Evolutionary conservation across 2,113 vertebrate genomes (phyloP).

Genomic region (Triplophysa dalaica): DNA sequence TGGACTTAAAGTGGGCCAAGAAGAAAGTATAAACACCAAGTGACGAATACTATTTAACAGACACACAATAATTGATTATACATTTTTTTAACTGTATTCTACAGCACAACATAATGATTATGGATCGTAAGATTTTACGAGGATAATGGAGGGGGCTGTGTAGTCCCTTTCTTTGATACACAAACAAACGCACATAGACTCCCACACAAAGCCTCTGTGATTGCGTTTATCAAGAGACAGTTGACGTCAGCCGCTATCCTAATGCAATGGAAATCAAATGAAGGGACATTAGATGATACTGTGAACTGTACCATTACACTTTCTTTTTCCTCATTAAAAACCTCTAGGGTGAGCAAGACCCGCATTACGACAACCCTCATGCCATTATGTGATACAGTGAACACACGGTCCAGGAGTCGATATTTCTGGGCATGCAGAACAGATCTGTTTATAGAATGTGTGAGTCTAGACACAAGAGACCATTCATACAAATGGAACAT

Average conservation of each 20-base stretch:
- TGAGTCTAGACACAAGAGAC: neutral
- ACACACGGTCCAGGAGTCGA: neutral
- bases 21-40: slow-evolving; percentile 8
- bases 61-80: neutral
- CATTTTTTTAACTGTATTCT: neutral
- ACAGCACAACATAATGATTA: slow-evolving; percentile 9
- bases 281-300: slow-evolving; percentile 65
- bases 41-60: slow-evolving; percentile 25
- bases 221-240: slow-evolving; percentile 66
- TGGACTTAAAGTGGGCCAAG: slow-evolving; percentile 10
- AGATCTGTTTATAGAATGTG: slow-evolving; percentile 17
- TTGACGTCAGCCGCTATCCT: slow-evolving; percentile 67
- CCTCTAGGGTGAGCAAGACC: slow-evolving; percentile 45
- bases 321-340: slow-evolving; percentile 67
- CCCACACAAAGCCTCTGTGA: slow-evolving; percentile 50
- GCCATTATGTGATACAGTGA: slow-evolving; percentile 9
- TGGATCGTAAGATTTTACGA: slow-evolving; percentile 2
- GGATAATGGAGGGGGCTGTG: neutral
- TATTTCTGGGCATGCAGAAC: neutral
- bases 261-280: slow-evolving; percentile 75
- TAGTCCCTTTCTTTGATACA: slow-evolving; percentile 6
- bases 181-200: slow-evolving; percentile 46
- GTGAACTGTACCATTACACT: slow-evolving; percentile 76
- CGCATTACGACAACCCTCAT: slow-evolving; percentile 53
- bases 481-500: slow-evolving; percentile 8